Base-by-base conservation (phyloP, 2,113 vertebrate genomes). In the Zapus hudsonius region DNA sequence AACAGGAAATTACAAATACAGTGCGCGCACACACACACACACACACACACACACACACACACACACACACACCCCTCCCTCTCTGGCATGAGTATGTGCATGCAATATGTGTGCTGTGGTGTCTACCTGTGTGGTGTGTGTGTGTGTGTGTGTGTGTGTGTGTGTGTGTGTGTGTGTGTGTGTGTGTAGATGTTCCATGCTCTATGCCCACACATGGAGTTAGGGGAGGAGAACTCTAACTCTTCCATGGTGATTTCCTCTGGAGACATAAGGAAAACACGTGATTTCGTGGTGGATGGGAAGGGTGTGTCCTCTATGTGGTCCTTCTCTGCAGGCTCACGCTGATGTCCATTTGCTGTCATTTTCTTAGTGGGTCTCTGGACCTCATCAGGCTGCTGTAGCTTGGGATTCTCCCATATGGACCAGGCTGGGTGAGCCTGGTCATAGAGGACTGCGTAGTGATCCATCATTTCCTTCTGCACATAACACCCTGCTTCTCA, bases 301-400 rank as follows among this genome's bases (percentile, higher is more conserved):
- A 93, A 80, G 0, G 36, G 3, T 52, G 19, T 25, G 27, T 69
- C 52, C 12, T n/a, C n/a, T 91, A 33, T 64, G 40, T 36, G 23
- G 23, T 42, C 52, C 75, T 87, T 87, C 78, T 61, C 72, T 70
- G 7, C 3, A 74, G 36, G 55, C 2, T 87, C 36, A 72, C n/a
- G 42, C 36, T 74, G 36, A 44, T 78, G 20, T 79, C 27, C 78
- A 67, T 61, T 52, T 79, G n/a, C 29, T 47, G 31, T 64, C 66
- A 64, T 90, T 84, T 87, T 84, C 22, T 36, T 89, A 44, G 72
- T 6, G 11, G 52, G 0, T 75, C 66, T 40, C 42, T 90, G 84
- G 66, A 42, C 2, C 1, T 70, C 33, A 13, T 81, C 74, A 76
- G 90, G 47, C 27, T 74, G n/a, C 61, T 55, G 22, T 40, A 61